Base-by-base conservation (phyloP, 2,888 invertebrate species). In the Pycnomerus fuliginosus region DNA sequence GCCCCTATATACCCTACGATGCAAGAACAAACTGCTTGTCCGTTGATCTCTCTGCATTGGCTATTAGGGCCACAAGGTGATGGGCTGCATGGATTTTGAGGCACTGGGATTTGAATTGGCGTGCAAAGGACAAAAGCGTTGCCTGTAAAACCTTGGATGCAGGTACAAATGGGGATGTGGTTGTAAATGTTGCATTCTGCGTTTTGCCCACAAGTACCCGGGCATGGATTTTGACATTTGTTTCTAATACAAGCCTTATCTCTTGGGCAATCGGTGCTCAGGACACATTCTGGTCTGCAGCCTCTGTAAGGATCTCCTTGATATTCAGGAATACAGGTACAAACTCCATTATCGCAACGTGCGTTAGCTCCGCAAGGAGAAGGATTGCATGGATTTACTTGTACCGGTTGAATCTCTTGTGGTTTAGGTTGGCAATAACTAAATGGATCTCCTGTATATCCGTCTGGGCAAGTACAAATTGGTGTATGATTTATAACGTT, bases 41-140 rank as follows among this genome's bases (percentile, higher is more conserved):
- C 68, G 56, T 85, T 85, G 16, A 80, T 67, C 66, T 82, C 84
- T 56, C 82, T 80, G 62, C 90, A 90, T 53, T 83, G 76, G 50
- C 89, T 87, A 64, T 89, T 88, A 2, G 87, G 82, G 20, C 90
- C 90, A 62, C 90, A 90, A 0, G 89, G 88, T 2, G 85, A 83
- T 34, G 88, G 87, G 48, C 76, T 70, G 63, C 89, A 90, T 1
- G 87, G 87, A 58, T 82, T 76, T 37, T 43, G 41, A 3, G 38
- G 32, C 20, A 24, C 12, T 10, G 77, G 74, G 55, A 70, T 12
- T 25, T 8, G 25, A 67, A 69, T 31, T 25, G 11, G 36, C 23
- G 35, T 47, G 25, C 87, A 87, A 51, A 78, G 76, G 13, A 81
- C 74, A 55, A 87, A 87, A 49, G 86, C 82, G 70, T 85, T 84